Conservation (phyloP, 2,113 vertebrate genomes). For the Rhizomys pruinosus region DNA sequence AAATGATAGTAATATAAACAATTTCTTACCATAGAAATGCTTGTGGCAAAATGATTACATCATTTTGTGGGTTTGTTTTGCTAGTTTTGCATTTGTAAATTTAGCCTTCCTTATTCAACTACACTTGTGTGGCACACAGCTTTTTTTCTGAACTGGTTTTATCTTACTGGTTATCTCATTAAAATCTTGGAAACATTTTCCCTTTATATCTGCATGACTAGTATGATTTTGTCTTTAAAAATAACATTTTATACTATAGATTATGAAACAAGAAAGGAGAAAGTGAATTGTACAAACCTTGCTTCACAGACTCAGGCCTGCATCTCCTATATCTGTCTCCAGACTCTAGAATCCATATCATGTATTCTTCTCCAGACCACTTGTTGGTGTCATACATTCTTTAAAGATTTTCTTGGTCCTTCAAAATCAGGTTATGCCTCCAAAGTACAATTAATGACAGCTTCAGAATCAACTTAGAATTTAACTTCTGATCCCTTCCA, state of each 20-base stretch:
- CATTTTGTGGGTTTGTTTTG: background rate
- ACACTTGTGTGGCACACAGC: background rate
- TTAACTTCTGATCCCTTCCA: background rate
- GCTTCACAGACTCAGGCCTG: background rate
- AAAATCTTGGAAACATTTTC: constrained; percentile 2
- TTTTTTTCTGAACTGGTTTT: constrained; percentile 16
- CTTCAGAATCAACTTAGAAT: background rate
- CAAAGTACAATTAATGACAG: background rate
- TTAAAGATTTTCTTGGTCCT: background rate
- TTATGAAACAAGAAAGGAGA: background rate
- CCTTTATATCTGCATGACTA: background rate
- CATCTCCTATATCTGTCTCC: background rate
- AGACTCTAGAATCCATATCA: background rate
- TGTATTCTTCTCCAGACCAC: background rate
- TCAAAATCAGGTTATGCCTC: constrained; percentile 4
- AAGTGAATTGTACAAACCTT: background rate
- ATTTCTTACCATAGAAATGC: background rate
- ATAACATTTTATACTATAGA: background rate
- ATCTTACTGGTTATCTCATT: constrained; percentile 1
- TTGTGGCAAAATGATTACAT: background rate
- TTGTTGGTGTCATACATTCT: background rate
- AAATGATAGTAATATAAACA: background rate
- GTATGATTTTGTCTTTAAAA: constrained; percentile 32
- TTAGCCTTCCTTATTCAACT: background rate
- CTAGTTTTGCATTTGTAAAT: constrained; percentile 9